These are phyloP conservation scores for Pristionchus pacificus DNA, from an alignment of 1,140 invertebrate genomes.

Conservation along the genomic window DNA sequence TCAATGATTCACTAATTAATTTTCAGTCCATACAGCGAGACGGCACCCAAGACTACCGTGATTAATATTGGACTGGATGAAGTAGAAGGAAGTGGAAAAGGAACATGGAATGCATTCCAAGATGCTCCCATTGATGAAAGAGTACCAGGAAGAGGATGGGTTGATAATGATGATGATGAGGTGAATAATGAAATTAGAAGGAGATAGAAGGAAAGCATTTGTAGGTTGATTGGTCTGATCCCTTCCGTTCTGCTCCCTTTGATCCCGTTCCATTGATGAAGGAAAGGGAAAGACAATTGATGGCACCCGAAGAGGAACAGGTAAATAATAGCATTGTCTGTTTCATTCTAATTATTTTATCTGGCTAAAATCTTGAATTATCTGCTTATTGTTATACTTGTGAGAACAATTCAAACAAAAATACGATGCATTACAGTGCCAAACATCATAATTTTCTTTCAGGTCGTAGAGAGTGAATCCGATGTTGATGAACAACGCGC, in stretches of 20 bases:
- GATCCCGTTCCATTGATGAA: conserved; percentile 16
- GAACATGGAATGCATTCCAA: conserved; percentile 29
- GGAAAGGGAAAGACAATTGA: not conserved
- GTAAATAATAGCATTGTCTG: no score
- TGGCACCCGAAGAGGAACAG: not conserved
- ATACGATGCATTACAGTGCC: no score
- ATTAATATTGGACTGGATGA: not conserved
- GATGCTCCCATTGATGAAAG: conserved; percentile 16
- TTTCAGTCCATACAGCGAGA: conserved; percentile 32
- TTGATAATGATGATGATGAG: conserved; percentile 6
- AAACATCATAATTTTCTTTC: no score
- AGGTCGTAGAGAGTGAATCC: not conserved
- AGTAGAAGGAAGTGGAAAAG: not conserved
- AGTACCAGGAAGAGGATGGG: not conserved
- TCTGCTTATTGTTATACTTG: no score
- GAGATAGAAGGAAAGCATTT: not conserved
- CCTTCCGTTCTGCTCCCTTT: conserved; percentile 30
- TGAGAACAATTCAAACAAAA: no score
- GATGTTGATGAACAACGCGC: not conserved
- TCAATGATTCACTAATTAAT: not conserved
- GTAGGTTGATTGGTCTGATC: conserved; percentile 19
- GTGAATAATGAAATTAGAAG: conserved; percentile 18
- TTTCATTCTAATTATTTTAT: no score
- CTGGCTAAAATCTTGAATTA: no score
- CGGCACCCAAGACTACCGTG: not conserved